A percentile compares a stretch with the other conserved stretches of the same genome.
Evolutionary conservation across 2,797 vertebrate species (phyloP).

Genomic region (Sebastes miniatus): DNA sequence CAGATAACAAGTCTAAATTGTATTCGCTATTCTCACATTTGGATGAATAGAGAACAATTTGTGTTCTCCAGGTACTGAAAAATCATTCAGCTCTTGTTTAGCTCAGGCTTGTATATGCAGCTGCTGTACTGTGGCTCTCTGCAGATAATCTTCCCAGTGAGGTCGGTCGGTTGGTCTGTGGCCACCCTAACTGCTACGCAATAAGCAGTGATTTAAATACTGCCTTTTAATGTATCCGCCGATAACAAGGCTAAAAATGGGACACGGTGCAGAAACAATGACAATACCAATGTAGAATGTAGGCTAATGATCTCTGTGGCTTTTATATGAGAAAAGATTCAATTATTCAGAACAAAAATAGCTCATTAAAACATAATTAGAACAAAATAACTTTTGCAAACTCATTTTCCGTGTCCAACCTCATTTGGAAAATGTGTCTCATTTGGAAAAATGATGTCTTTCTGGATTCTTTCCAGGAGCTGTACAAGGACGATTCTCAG

Average conservation of each 20-base stretch:
- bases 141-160: constrained; percentile 47
- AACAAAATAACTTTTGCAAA: constrained; percentile 79
- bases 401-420: constrained; percentile 74
- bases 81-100: constrained; percentile 28
- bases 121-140: constrained; percentile 32
- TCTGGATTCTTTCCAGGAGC: constrained; percentile 61
- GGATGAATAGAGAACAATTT: constrained; percentile 18
- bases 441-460: constrained; percentile 63
- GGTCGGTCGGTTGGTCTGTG: constrained; percentile 22
- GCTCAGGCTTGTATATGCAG: constrained; percentile 24
- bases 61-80: constrained; percentile 9
- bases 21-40: not conserved
- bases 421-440: constrained; percentile 72
- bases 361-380: constrained; percentile 82
- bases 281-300: constrained; percentile 74
- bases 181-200: constrained; percentile 36
- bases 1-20: not conserved
- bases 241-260: constrained; percentile 71
- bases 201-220: constrained; percentile 48
- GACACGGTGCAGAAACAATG: constrained; percentile 72
- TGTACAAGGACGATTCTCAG: constrained; percentile 16
- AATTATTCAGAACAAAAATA: constrained; percentile 83
- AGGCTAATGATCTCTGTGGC: constrained; percentile 78
- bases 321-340: constrained; percentile 76
- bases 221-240: constrained; percentile 54